Evolutionary conservation across 1,140 invertebrate genomes (phyloP).

Genomic region (Lepidurus arcticus): DNA sequence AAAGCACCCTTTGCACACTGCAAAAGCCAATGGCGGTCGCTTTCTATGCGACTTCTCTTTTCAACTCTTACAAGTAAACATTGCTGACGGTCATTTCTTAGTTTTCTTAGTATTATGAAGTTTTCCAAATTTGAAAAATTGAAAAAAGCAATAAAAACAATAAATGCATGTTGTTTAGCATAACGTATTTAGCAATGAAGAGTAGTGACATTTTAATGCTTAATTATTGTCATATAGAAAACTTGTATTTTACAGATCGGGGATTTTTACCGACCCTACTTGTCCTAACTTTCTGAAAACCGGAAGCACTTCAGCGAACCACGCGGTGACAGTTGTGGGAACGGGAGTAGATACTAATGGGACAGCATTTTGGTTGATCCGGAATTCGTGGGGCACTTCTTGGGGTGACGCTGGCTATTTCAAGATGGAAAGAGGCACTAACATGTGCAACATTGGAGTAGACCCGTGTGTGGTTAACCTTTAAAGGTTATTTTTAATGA

Average conservation of each 20-base stretch:
- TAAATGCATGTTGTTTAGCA: too few species aligned
- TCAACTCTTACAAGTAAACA: neutral
- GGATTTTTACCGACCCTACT: neutral
- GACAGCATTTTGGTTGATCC: constrained; percentile 49
- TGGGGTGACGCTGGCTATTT: constrained; percentile 50
- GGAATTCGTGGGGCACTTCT: constrained; percentile 49
- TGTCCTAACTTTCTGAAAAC: neutral
- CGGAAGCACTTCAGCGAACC: constrained; percentile 40
- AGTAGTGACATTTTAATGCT: too few species aligned
- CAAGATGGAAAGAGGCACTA: constrained; percentile 44
- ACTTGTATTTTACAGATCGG: neutral
- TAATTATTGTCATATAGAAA: neutral
- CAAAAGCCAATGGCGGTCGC: constrained; percentile 51
- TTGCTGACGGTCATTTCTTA: neutral
- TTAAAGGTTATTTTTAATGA: neutral
- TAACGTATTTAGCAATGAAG: too few species aligned
- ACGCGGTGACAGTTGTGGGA: constrained; percentile 49
- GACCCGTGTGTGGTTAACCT: neutral
- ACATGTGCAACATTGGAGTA: constrained; percentile 47
- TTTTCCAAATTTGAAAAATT: neutral
- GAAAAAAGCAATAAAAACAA: neutral
- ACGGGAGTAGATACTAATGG: constrained; percentile 47
- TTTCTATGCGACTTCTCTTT: constrained; percentile 44
- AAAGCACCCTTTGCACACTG: constrained; percentile 41
- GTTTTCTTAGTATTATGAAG: neutral